phyloP scores from a whole-genome alignment of 2,888 invertebrate species.

The Physocephala rufipes region DNA sequence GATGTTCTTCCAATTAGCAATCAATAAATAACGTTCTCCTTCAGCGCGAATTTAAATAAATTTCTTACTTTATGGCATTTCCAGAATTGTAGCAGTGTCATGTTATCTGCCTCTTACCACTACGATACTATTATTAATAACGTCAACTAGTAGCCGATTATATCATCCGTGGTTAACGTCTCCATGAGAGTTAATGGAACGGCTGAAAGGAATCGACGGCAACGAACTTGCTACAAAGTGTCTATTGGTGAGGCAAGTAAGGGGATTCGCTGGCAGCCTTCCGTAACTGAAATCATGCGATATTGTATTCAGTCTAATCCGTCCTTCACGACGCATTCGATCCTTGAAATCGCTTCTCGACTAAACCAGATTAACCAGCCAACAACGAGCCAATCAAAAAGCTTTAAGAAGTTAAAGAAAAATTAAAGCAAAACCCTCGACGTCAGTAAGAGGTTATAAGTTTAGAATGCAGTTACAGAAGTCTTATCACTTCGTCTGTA shows the following conservation, averaged over 20 bases:
- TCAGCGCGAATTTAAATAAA: too few species aligned
- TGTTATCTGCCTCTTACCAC: too few species aligned
- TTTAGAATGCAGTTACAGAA: not conserved
- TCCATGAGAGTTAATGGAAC: not conserved
- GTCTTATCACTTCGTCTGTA: not conserved
- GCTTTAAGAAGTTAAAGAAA: not conserved
- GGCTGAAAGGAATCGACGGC: not conserved
- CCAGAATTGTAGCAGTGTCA: too few species aligned
- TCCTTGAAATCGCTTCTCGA: not conserved
- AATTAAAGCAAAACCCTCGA: not conserved
- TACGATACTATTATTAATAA: too few species aligned
- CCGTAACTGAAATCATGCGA: not conserved
- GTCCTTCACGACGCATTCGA: not conserved
- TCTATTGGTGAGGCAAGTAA: too few species aligned
- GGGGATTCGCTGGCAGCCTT: too few species aligned
- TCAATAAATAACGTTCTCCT: not conserved
- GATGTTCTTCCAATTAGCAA: not conserved
- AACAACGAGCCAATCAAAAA: not conserved
- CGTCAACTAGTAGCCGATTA: too few species aligned
- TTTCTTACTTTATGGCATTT: too few species aligned
- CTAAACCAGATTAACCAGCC: conserved; percentile 7
- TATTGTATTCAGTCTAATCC: not conserved
- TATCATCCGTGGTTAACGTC: too few species aligned
- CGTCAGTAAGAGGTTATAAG: not conserved
- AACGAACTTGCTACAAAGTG: not conserved